Conservation (phyloP, 2,797 vertebrate species). For the Erethizon dorsatum region DNA sequence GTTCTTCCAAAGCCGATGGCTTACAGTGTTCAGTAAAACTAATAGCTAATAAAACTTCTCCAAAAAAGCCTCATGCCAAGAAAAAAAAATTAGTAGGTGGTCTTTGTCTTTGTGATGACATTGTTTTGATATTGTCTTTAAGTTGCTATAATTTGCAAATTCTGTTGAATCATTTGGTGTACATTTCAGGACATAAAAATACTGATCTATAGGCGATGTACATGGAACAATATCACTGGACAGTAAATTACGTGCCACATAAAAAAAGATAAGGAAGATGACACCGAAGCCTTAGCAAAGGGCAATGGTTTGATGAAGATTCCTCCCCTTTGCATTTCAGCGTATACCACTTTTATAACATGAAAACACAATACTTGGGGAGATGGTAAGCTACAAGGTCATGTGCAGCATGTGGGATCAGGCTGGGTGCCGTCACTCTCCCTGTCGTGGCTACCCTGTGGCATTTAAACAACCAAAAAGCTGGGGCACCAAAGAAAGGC, state of each 20-base stretch:
- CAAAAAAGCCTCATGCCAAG: background rate
- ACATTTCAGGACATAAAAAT: conserved; percentile 56
- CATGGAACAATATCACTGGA: background rate
- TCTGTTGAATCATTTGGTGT: conserved; percentile 44
- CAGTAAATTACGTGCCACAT: background rate
- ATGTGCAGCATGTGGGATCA: background rate
- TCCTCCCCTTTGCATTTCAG: background rate
- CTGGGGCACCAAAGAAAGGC: background rate
- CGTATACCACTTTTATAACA: background rate
- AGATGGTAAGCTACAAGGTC: background rate
- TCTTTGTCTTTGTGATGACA: conserved; percentile 17
- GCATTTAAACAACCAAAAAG: background rate
- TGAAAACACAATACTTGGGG: background rate
- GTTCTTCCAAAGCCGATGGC: conserved; percentile 40
- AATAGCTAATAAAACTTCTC: conserved; percentile 50
- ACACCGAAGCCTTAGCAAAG: background rate
- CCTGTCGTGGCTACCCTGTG: background rate
- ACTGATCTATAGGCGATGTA: background rate
- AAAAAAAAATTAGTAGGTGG: background rate
- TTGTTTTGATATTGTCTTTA: conserved; percentile 46
- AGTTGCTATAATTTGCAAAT: conserved; percentile 16
- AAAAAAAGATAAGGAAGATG: background rate
- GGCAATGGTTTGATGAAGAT: background rate
- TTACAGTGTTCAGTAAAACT: conserved; percentile 12
- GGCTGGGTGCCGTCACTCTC: fast-evolving